Base-by-base conservation (phyloP, 2,888 invertebrate genomes). In the Acanthosepion lycidas region DNA sequence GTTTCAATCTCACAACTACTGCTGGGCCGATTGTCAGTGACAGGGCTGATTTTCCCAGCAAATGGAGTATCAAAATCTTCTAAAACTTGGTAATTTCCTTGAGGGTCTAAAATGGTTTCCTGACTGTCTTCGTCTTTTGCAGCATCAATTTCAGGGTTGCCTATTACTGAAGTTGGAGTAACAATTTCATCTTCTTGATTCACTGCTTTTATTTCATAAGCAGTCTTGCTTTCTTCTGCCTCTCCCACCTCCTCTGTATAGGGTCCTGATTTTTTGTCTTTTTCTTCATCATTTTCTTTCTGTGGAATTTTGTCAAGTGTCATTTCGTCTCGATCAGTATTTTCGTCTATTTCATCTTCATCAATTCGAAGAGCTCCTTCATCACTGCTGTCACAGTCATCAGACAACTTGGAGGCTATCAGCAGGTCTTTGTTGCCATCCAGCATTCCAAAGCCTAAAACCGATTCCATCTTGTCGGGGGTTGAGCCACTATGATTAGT, bases 191-290 rank as follows among this genome's bases (percentile, higher is more conserved):
- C 55, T n/a, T 51, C 92, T 33, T 92, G 91, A 26, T 93, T 93
- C 12, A 91, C 94, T 48, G 33, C 94, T 55, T 78, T 94, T 28
- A 94, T 48, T 23, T 91, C 94, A n/a, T 59, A 64, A 48, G n/a
- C 23, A 0, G 93, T 53, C 28, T 93, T 93, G 51, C 20, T 93
- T 55, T 94, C 94, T 94, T 94, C 95, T 26, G 92, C 93, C 6
- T 95, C 95, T 33, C 94, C 94, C 28, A 93, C 94, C n/a, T 95
- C 95, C 20, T 95, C 95, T 20, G 95, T 95, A 49, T 95, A 95
- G 49, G 93, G 93, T 91, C 95, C 95, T 91, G 94, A 94, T 94
- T 92, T 92, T 55, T 92, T 55, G 53, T 20, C 55, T 26, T 51
- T 33, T 53, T 93, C 91, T 94, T 55, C 93, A n/a, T 78, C 42